Evolutionary conservation across 2,888 invertebrate species (phyloP), one percentile per base, ranked within the genome.

Genomic region (Piscicola geometra): DNA sequence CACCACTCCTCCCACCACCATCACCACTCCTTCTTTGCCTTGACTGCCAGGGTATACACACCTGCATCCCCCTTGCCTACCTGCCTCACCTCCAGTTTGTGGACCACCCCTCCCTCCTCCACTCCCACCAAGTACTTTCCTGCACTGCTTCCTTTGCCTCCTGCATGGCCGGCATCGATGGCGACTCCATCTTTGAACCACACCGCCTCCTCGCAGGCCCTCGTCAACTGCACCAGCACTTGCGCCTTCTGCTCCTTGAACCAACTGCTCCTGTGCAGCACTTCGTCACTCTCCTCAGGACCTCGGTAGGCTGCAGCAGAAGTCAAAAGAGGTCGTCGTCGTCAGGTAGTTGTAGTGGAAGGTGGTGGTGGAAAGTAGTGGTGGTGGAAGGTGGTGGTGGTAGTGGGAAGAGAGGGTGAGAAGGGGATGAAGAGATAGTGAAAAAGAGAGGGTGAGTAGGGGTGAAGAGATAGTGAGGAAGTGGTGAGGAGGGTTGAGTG

Each of bases 101-200:
- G 32, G 9, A 50, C 32, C 18, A 47, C 21, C 9, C 52, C 50
- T 9, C 32, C 47, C 18, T 25, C n/a, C 15, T n/a, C 30, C 21
- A 33, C 35, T 33, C 12, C 25, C 25, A 21, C 30, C 52, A 50
- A 30, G 47, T 52, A 71, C 33, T 47, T 71, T 33, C 68, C 60
- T n/a, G 5, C 12, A 21, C 60, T 56, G n/a, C 21, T n/a, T 25
- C 25, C n/a, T 21, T 56, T 56, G 3, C 60, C 60, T 41, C 33
- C 36, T n/a, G 25, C 12, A 5, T 21, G 21, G 35, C 35, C 32
- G 21, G 25, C 21, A 30, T 67, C 67, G 3, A 32, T 35, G 21
- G 41, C 9, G 33, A 30, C 32, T 30, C 71, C 71, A 71, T 71
- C 71, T 50, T 71, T 71, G 1, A 71, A 28, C 71, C 71, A 71